These are phyloP conservation scores for Yponomeuta malinellus DNA, from an alignment of 2,888 invertebrate species.

Conservation along the genomic window DNA sequence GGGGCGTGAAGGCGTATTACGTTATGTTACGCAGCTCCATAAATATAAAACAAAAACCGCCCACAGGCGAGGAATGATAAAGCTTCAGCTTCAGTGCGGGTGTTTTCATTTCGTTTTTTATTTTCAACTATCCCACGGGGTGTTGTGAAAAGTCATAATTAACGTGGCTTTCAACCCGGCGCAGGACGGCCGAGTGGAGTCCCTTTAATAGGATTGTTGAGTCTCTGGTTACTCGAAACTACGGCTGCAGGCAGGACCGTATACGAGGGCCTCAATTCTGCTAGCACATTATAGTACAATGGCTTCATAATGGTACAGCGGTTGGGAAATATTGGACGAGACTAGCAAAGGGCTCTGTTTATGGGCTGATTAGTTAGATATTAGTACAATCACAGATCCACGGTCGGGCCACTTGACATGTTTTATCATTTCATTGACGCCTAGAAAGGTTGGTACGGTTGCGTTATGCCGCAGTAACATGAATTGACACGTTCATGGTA, in stretches of 20 bases:
- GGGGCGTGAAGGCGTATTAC: too few relatives aligned
- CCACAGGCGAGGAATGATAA: neutral
- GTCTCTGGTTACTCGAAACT: constrained; percentile 39
- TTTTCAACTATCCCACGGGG: constrained; percentile 38
- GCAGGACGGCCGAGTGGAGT: constrained; percentile 27
- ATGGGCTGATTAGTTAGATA: too few relatives aligned
- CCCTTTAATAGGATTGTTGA: constrained; percentile 47
- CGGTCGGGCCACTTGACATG: too few relatives aligned
- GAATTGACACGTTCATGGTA: too few relatives aligned
- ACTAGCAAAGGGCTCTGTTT: too few relatives aligned
- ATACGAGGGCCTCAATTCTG: neutral
- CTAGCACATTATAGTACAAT: too few relatives aligned
- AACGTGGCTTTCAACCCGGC: constrained; percentile 48
- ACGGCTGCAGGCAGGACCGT: constrained; percentile 21
- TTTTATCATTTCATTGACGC: too few relatives aligned
- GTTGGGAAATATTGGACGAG: too few relatives aligned
- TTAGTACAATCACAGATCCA: too few relatives aligned
- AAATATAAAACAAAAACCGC: constrained; percentile 2
- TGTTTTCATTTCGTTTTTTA: constrained; percentile 31
- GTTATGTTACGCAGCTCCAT: neutral
- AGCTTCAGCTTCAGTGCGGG: neutral
- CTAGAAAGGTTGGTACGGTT: too few relatives aligned
- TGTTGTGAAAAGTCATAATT: constrained; percentile 50
- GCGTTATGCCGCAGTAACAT: too few relatives aligned
- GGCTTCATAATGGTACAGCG: too few relatives aligned